Evolutionary conservation across 2,797 vertebrate species (phyloP).

Genomic region (Notolepis coatsorum): DNA sequence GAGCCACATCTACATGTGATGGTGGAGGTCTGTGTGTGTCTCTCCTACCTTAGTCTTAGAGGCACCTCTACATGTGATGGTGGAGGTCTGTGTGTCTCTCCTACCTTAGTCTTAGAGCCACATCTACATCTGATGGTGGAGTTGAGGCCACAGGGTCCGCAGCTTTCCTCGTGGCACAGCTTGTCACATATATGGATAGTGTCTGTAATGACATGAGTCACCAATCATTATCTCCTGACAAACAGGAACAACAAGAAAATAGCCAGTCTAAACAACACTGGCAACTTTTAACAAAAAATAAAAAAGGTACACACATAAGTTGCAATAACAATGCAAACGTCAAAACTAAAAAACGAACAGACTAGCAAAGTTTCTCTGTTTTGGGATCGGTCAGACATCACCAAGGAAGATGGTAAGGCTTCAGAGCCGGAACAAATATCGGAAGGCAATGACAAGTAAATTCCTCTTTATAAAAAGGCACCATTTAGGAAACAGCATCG

Average conservation of each 20-base stretch:
- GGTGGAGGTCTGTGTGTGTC: too few relatives aligned
- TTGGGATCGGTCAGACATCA: not conserved
- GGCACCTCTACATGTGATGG: too few relatives aligned
- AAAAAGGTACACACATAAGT: too few relatives aligned
- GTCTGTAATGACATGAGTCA: slow-evolving; percentile 72
- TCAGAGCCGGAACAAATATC: too few relatives aligned
- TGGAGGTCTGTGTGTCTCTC: too few relatives aligned
- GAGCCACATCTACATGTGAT: too few relatives aligned
- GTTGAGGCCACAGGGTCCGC: slow-evolving; percentile 91
- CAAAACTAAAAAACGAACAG: too few relatives aligned
- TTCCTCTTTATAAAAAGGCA: too few relatives aligned
- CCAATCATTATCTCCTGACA: not conserved
- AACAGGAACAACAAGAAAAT: not conserved
- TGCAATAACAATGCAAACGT: not conserved
- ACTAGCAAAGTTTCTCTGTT: not conserved
- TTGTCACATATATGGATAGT: slow-evolving; percentile 93
- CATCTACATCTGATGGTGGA: slow-evolving; percentile 94
- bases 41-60: too few relatives aligned
- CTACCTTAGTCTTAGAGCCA: slow-evolving; percentile 94
- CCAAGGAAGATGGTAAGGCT: too few relatives aligned
- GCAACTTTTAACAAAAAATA: not conserved
- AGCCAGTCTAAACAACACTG: not conserved
- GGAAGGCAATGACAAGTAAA: too few relatives aligned
- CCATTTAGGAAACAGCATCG: too few relatives aligned
- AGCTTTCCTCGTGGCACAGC: slow-evolving; percentile 94